Percentiles rank a stretch among this genome's conserved stretches.
Evolutionary conservation across 2,888 invertebrate genomes (phyloP).

Genomic region (Taenaris catops): DNA sequence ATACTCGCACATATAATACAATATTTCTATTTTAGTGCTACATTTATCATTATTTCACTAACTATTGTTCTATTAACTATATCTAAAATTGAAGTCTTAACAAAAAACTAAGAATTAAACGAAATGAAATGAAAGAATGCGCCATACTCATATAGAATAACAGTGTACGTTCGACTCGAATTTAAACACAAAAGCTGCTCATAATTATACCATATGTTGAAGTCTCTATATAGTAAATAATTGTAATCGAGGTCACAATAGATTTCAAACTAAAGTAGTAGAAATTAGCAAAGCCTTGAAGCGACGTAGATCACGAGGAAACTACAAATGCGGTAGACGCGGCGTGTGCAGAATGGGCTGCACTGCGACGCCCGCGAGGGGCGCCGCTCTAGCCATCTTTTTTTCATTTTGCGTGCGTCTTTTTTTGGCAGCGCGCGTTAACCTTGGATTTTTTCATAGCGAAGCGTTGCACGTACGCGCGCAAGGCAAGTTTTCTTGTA

Average conservation of each 20-base stretch:
- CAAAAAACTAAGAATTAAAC: too few relatives aligned
- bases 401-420: conserved; percentile 77
- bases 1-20: too few relatives aligned
- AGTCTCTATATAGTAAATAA: too few relatives aligned
- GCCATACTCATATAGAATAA: too few relatives aligned
- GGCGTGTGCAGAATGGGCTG: conserved; percentile 57
- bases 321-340: conserved; percentile 36
- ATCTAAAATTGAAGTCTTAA: too few relatives aligned
- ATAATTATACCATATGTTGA: too few relatives aligned
- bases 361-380: conserved; percentile 63
- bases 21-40: too few relatives aligned
- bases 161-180: too few relatives aligned
- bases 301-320: conserved; percentile 21
- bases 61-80: too few relatives aligned
- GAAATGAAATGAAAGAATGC: too few relatives aligned
- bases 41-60: too few relatives aligned
- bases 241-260: conserved; percentile 7
- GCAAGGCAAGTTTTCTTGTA: conserved; percentile 72
- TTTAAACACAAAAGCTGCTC: too few relatives aligned
- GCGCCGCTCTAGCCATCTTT: conserved; percentile 72
- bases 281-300: conserved; percentile 17
- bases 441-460: conserved; percentile 79
- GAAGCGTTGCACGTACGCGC: conserved; percentile 76
- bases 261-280: conserved; percentile 7
- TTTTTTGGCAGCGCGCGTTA: conserved; percentile 79